Conservation (phyloP, 2,888 invertebrate genomes). For the Diogma glabrata region DNA sequence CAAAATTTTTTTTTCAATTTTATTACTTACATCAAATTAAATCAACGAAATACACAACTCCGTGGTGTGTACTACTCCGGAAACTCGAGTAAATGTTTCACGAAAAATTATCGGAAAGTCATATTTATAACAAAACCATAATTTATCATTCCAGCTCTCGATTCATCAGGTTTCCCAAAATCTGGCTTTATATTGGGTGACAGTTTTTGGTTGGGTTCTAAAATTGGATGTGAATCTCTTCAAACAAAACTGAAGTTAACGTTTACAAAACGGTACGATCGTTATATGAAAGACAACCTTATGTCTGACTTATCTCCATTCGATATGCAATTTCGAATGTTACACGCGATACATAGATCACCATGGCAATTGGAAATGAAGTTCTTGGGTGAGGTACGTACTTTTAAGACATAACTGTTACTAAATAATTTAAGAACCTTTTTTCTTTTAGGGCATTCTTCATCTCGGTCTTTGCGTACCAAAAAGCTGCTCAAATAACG, state of each 20-base stretch:
- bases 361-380: conserved; percentile 38
- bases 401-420: background rate
- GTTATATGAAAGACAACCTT: conserved; percentile 33
- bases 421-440: background rate
- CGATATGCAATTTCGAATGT: conserved; percentile 34
- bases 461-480: conserved; percentile 44
- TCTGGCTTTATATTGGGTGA: conserved; percentile 46
- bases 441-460: conserved; percentile 33
- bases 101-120: too few relatives aligned
- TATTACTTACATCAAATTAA: too few relatives aligned
- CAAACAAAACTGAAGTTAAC: conserved; percentile 31
- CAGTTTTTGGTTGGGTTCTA: conserved; percentile 47
- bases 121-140: too few relatives aligned
- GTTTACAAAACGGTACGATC: conserved; percentile 30
- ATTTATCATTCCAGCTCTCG: conserved; percentile 36
- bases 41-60: too few relatives aligned
- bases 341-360: conserved; percentile 35
- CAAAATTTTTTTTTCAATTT: too few relatives aligned
- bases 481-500: conserved; percentile 33
- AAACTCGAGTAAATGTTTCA: too few relatives aligned
- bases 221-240: conserved; percentile 39
- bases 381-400: conserved; percentile 29
- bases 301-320: conserved; percentile 33
- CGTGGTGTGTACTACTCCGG: too few relatives aligned
- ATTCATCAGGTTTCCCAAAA: conserved; percentile 43